Percentiles rank a stretch among this genome's conserved stretches.
Evolutionary conservation across 2,888 invertebrate genomes (phyloP).

Genomic region (Agapostemon virescens): DNA sequence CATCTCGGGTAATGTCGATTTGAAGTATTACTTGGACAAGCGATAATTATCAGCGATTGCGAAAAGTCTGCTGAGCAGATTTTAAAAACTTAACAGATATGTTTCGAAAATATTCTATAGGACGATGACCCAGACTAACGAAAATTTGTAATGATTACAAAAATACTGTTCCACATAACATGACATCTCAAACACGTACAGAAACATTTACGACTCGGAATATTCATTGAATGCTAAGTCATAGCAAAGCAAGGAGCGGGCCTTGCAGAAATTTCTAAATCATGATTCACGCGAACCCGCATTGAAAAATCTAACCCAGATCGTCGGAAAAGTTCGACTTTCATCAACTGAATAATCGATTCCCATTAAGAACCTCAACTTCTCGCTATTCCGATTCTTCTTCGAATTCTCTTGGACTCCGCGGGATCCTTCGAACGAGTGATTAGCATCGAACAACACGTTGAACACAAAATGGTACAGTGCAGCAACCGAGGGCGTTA

Average conservation of each 20-base stretch:
- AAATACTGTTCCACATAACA: background rate
- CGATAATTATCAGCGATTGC: background rate
- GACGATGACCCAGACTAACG: background rate
- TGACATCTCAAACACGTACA: background rate
- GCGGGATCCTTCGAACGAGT: background rate
- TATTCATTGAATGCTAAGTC: background rate
- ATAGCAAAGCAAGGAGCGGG: background rate
- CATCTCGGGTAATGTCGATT: too few species aligned
- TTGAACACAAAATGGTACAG: background rate
- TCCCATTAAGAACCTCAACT: background rate
- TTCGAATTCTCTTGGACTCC: background rate
- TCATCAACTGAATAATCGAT: background rate
- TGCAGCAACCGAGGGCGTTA: conserved; percentile 27
- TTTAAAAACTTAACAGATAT: too few species aligned
- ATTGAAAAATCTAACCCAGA: too few species aligned
- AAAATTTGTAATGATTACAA: background rate
- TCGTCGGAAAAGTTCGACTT: background rate
- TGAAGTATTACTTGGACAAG: too few species aligned
- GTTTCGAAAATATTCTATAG: background rate
- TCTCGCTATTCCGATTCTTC: background rate
- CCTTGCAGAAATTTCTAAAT: background rate
- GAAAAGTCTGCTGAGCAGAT: background rate
- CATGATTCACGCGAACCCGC: too few species aligned
- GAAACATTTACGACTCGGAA: background rate
- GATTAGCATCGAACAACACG: background rate